Percentiles rank a stretch among this genome's conserved stretches.
Conservation (phyloP, 2,797 vertebrate species). For the Pantherophis vulpinus region DNA sequence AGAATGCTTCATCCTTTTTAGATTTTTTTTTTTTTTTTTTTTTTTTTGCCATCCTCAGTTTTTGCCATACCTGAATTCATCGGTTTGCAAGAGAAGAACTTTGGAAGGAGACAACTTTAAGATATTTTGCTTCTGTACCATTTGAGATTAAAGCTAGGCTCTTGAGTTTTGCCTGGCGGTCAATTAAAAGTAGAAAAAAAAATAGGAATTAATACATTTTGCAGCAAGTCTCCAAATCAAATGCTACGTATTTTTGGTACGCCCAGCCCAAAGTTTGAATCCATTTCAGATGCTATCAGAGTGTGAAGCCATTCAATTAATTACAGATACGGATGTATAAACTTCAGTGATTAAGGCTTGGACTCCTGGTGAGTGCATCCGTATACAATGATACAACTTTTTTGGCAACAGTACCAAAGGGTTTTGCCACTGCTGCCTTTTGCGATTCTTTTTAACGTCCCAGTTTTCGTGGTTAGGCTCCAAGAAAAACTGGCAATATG, state of each 20-base stretch:
- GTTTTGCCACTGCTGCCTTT: neutral
- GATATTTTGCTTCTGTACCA: neutral
- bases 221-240: neutral
- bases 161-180: neutral
- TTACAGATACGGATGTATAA: neutral
- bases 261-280: neutral
- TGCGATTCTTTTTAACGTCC: neutral
- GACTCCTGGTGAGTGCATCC: neutral
- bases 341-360: neutral
- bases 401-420: neutral
- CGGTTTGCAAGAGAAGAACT: neutral
- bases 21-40: too few relatives aligned
- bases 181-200: neutral
- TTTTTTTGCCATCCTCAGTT: neutral
- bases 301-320: neutral
- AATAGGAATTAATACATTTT: neutral
- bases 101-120: neutral
- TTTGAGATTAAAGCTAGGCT: neutral
- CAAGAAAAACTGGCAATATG: conserved; percentile 49
- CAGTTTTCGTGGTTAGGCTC: conserved; percentile 50
- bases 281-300: neutral
- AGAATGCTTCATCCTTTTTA: neutral
- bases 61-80: neutral
- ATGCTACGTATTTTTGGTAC: neutral
- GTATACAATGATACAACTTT: neutral